These are phyloP conservation scores for Sycon ciliatum DNA, from an alignment of 37 sponge, comb jelly and placozoan genomes.

Conservation along the genomic window DNA sequence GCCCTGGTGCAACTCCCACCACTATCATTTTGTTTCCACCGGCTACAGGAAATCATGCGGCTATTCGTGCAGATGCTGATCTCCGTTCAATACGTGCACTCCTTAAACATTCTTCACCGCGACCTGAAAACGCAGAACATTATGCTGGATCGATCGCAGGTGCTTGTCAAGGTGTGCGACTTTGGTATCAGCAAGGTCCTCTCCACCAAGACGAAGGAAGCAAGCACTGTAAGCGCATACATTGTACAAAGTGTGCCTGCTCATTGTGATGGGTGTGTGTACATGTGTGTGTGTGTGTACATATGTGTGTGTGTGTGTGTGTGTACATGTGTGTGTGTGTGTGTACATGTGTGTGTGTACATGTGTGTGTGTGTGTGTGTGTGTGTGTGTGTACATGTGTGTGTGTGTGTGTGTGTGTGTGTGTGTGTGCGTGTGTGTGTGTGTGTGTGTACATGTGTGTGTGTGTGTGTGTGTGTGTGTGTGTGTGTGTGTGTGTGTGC, in stretches of 20 bases:
- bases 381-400: slow-evolving; percentile 24
- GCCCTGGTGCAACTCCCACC: not conserved
- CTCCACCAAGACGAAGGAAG: slow-evolving; percentile 74
- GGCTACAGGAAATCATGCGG: slow-evolving; percentile 54
- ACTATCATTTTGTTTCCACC: not conserved
- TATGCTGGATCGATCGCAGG: slow-evolving; percentile 57
- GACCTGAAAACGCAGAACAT: slow-evolving; percentile 89
- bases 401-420: slow-evolving; percentile 29
- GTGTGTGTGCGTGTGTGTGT: slow-evolving; percentile 21
- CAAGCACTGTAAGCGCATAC: slow-evolving; percentile 51
- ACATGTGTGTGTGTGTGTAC: not conserved
- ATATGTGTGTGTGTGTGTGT: not conserved
- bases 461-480: slow-evolving; percentile 11
- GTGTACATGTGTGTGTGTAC: not conserved
- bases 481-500: slow-evolving; percentile 20
- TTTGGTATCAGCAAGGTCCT: slow-evolving; percentile 87
- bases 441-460: not conserved
- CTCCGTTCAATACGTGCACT: slow-evolving; percentile 71
- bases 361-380: slow-evolving; percentile 30
- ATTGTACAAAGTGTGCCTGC: not conserved
- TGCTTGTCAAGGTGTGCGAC: slow-evolving; percentile 71
- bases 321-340: not conserved
- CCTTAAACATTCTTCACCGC: slow-evolving; percentile 69
- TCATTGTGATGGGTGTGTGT: not conserved
- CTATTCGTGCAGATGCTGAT: slow-evolving; percentile 68